phyloP scores from a whole-genome alignment of 1,140 invertebrate genomes.

The Calycopis cecrops region DNA sequence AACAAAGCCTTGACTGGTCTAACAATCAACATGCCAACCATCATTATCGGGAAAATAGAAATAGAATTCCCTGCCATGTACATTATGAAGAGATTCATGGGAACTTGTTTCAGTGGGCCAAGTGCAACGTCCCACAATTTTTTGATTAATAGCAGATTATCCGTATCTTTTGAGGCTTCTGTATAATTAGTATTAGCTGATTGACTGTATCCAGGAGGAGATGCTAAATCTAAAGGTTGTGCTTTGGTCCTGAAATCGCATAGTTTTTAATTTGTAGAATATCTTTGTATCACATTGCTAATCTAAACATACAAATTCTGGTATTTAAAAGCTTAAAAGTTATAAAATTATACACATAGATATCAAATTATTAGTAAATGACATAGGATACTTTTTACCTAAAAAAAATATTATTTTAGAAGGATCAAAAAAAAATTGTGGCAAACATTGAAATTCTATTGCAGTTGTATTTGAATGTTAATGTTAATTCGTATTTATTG shows the following conservation, averaged over 20 bases:
- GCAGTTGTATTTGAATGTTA: too few species aligned
- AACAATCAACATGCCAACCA: slow-evolving; percentile 99
- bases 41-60: slow-evolving; percentile 99
- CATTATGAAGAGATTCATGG: slow-evolving; percentile 99
- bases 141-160: slow-evolving; percentile 92
- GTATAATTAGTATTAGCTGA: slow-evolving; percentile 81
- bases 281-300: background rate
- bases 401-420: too few species aligned
- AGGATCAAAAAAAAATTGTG: too few species aligned
- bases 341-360: too few species aligned
- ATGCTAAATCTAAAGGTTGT: slow-evolving; percentile 75
- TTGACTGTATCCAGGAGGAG: slow-evolving; percentile 90
- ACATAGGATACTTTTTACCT: too few species aligned
- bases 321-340: too few species aligned
- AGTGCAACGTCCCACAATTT: slow-evolving; percentile 98
- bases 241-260: slow-evolving; percentile 25
- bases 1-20: slow-evolving; percentile 96
- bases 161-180: slow-evolving; percentile 86
- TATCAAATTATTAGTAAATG: too few species aligned
- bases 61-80: slow-evolving; percentile 99
- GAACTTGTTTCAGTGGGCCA: slow-evolving; percentile 95
- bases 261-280: background rate
- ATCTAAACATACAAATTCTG: too few species aligned
- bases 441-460: too few species aligned
- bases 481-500: too few species aligned